phyloP scores from a whole-genome alignment of 2,113 vertebrate genomes.

The Aleadryas rufinucha region DNA sequence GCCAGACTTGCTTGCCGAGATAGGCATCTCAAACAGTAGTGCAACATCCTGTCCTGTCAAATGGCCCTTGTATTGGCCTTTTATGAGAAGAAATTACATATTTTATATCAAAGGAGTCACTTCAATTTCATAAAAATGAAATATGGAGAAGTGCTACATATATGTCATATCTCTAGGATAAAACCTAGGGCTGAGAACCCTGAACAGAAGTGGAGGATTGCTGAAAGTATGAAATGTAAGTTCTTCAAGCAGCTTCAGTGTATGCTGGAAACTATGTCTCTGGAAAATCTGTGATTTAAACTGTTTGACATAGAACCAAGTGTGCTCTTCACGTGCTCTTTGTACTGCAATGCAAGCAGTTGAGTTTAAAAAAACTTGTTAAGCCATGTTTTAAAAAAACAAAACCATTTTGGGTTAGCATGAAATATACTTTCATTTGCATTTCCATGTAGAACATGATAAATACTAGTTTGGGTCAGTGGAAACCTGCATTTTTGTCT shows the following conservation, averaged over 20 bases:
- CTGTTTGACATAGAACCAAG: background rate
- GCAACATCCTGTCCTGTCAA: slow-evolving; percentile 36
- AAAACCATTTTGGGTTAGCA: background rate
- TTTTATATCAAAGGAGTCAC: slow-evolving; percentile 13
- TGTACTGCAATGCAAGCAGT: background rate
- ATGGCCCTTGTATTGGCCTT: background rate
- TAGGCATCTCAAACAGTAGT: slow-evolving; percentile 29
- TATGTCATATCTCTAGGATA: background rate
- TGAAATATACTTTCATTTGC: background rate
- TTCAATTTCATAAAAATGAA: slow-evolving; percentile 38
- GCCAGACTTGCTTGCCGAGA: background rate
- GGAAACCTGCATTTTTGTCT: background rate
- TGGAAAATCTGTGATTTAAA: background rate
- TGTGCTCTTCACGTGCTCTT: background rate
- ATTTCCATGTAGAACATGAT: background rate
- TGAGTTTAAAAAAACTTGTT: background rate
- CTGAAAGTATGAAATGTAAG: background rate
- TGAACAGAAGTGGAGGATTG: background rate
- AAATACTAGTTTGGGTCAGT: background rate
- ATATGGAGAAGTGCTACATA: background rate
- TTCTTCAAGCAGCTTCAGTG: background rate
- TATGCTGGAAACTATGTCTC: background rate
- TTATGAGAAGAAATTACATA: slow-evolving; percentile 33
- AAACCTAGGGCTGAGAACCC: background rate
- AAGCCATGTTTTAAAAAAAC: background rate